Percentiles rank a stretch among this genome's conserved stretches.
These are phyloP conservation scores for Sterna hirundo DNA, from an alignment of 2,113 vertebrate genomes.

Conservation along the genomic window DNA sequence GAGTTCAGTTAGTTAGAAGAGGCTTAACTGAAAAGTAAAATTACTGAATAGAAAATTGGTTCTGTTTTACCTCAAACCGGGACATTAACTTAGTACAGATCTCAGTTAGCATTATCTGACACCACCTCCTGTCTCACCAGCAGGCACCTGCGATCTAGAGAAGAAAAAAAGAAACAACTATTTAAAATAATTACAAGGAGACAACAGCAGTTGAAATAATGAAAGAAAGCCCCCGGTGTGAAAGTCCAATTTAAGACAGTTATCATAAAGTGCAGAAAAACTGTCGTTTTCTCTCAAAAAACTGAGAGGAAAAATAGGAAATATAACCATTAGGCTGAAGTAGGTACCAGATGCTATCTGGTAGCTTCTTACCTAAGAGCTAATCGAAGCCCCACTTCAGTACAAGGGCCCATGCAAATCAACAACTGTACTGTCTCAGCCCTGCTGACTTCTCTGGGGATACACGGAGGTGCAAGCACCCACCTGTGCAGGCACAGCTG, in stretches of 20 bases:
- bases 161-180: neutral
- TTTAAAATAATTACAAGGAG: neutral
- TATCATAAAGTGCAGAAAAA: neutral
- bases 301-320: neutral
- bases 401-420: neutral
- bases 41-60: neutral
- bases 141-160: neutral
- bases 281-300: neutral
- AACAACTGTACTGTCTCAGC: neutral
- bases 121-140: neutral
- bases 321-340: neutral
- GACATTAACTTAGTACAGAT: neutral
- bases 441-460: neutral
- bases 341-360: neutral
- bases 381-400: neutral
- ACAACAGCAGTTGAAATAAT: neutral
- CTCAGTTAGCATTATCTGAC: neutral
- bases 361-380: neutral
- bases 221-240: neutral
- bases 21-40: neutral
- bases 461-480: accelerated
- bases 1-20: neutral
- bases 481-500: neutral
- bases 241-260: neutral
- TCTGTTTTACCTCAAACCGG: neutral